Evolutionary conservation across 2,888 invertebrate genomes (phyloP).

Genomic region (Eudasyphora cyanicolor): DNA sequence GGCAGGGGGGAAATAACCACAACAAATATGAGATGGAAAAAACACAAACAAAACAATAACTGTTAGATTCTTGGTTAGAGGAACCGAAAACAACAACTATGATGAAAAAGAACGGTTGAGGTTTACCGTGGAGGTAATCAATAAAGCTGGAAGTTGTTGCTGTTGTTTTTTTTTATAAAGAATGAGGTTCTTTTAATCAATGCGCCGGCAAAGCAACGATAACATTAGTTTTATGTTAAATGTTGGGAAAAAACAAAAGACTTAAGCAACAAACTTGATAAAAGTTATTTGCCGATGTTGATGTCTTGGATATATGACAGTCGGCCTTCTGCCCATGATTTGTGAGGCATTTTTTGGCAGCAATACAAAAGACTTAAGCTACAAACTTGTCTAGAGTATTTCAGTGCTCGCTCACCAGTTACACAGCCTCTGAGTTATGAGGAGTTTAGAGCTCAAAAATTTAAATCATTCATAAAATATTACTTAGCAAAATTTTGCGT

Average conservation of each 20-base stretch:
- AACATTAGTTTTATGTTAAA: too few relatives aligned
- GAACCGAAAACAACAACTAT: too few relatives aligned
- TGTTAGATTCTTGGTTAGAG: too few relatives aligned
- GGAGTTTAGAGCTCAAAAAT: not conserved
- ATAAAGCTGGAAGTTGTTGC: not conserved
- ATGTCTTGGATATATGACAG: too few relatives aligned
- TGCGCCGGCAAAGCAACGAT: too few relatives aligned
- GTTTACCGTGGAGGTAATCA: constrained; percentile 6
- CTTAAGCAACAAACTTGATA: too few relatives aligned
- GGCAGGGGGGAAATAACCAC: not conserved
- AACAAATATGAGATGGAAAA: not conserved
- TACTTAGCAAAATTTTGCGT: not conserved
- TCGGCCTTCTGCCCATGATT: not conserved
- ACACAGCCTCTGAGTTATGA: not conserved
- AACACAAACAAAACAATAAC: not conserved
- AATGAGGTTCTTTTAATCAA: constrained; percentile 7
- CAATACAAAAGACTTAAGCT: constrained; percentile 53
- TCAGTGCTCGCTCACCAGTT: not conserved
- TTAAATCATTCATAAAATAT: constrained; percentile 55
- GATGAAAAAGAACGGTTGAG: constrained; percentile 4
- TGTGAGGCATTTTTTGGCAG: too few relatives aligned
- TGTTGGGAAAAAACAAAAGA: too few relatives aligned
- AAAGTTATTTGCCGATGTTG: too few relatives aligned
- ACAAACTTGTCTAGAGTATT: constrained; percentile 41
- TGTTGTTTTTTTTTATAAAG: not conserved